Evolutionary conservation across 2,888 invertebrate genomes (phyloP), one percentile per base, ranked within the genome.

Genomic region (Orchesellides sinensis): DNA sequence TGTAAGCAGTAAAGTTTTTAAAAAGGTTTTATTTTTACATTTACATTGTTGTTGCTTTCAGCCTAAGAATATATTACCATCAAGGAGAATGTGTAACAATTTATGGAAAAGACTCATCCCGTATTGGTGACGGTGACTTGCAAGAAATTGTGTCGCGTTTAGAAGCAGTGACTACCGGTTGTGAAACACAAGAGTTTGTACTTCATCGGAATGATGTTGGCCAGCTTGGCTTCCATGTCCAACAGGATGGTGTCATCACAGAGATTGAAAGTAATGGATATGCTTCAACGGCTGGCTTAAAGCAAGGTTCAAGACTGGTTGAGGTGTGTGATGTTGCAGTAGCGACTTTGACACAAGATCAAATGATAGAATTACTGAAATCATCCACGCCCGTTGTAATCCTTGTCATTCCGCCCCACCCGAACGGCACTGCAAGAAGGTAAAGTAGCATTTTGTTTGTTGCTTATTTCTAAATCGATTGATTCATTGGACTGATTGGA

Each of bases 191-290:
- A 87, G 97, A 98, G 90, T 91, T 96, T 88, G 94, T 94, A 72
- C 92, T 97, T 83, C 93, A 94, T 89, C 92, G 97, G 21, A 97
- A 96, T 89, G 93, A 93, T 68, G 92, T 95, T 88, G 94, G 96
- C 14, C 97, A 97, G 89, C 92, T 98, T 63, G 66, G 83, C n/a
- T 96, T 96, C 90, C 95, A 96, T 90, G 96, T 97, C 45, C 96
- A 97, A 89, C 95, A 96, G 17, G 97, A 97, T 90, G 98, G 98
- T 2, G 93, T 98, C 25, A 96, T 98, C 32, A 97, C 97, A 2
- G 95, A 97, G 89, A 97, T 98, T n/a, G 97, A 97, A 90, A 92
- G 92, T 88, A 91, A 92, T 89, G 93, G 93, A 27, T 91, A 92
- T 40, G 95, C 95, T 32, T 94, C 94, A 91, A 93, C 94, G 79